Evolutionary conservation across 2,888 invertebrate species (phyloP), one percentile per base, ranked within the genome.

Genomic region (Orchestes rusci): DNA sequence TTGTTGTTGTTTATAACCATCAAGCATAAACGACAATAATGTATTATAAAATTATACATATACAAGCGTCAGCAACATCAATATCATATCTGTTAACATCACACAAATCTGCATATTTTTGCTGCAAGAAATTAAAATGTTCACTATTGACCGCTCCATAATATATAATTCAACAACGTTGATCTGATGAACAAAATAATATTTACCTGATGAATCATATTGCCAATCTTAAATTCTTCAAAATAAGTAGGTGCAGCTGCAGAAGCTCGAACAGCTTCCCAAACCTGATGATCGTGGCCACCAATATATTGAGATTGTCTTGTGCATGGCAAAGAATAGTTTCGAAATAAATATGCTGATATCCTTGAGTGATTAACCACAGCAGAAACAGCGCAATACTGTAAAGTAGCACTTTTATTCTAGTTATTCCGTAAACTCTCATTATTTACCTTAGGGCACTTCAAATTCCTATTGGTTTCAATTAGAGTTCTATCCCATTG

Each of bases 241-340:
- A 91, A 94, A 72, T 91, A 92, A 0, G 88, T 86, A 2, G 93
- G 94, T 3, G 93, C 93, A 32, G 93, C 92, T 31, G 91, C 87
- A 1, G 90, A 90, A 0, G 93, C 93, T 53, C 91, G 71, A 17
- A 89, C 82, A 10, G 87, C 85, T 70, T 90, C 82, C 89, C 90
- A 92, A 44, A 89, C 69, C 53, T 71, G 70, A 52, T 84, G 79
- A 48, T 77, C 73, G 53, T 77, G 73, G 37, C 80, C 79, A 34
- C 91, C 91, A 43, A 77, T 74, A 66, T 86, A 79, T 59, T 79
- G 77, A 53, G 82, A 77, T 52, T 81, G 78, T 16, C 79, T 74
- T 42, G 79, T 73, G 63, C 76, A 79, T 7, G 84, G 82, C 53
- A 80, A 73, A 48, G 80, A 77, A 70, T 93, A 94, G 64, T 89